Conservation (phyloP, 2,888 invertebrate genomes). For the Thera britannica region DNA sequence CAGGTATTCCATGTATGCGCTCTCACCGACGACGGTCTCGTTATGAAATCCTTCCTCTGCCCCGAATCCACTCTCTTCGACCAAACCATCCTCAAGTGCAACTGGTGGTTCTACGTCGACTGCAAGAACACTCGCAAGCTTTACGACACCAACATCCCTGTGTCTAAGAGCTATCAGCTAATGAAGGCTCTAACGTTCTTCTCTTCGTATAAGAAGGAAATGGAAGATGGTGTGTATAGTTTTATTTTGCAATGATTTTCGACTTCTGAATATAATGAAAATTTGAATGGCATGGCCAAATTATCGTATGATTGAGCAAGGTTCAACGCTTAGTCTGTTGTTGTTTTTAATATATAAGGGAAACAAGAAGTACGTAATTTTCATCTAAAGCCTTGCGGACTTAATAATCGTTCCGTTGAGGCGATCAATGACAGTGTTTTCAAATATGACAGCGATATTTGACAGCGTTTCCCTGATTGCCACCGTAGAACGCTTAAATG, state of each 20-base stretch:
- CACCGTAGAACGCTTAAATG: too few species aligned
- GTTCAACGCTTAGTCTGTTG: neutral
- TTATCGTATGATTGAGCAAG: too few species aligned
- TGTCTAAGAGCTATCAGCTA: conserved; percentile 95
- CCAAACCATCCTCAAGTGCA: conserved; percentile 95
- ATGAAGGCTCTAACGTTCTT: conserved; percentile 96
- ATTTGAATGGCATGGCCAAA: too few species aligned
- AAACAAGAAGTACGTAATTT: too few species aligned
- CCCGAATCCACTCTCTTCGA: conserved; percentile 96
- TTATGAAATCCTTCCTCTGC: conserved; percentile 96
- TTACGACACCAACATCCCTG: conserved; percentile 95
- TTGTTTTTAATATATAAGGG: neutral
- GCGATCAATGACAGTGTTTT: too few species aligned
- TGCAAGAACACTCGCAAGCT: conserved; percentile 92
- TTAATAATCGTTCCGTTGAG: too few species aligned
- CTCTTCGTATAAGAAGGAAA: conserved; percentile 91
- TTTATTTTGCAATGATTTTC: neutral
- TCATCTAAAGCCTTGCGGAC: too few species aligned
- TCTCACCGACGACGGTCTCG: conserved; percentile 93
- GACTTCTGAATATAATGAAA: too few species aligned
- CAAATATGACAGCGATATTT: too few species aligned
- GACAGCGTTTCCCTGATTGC: too few species aligned
- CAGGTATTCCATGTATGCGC: conserved; percentile 97
- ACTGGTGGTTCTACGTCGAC: conserved; percentile 98
- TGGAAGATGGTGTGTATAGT: conserved; percentile 63